Percentiles rank a stretch among this genome's conserved stretches.
These are phyloP conservation scores for Callithrix jacchus DNA, from an alignment of 2,113 vertebrate species.

Conservation along the genomic window DNA sequence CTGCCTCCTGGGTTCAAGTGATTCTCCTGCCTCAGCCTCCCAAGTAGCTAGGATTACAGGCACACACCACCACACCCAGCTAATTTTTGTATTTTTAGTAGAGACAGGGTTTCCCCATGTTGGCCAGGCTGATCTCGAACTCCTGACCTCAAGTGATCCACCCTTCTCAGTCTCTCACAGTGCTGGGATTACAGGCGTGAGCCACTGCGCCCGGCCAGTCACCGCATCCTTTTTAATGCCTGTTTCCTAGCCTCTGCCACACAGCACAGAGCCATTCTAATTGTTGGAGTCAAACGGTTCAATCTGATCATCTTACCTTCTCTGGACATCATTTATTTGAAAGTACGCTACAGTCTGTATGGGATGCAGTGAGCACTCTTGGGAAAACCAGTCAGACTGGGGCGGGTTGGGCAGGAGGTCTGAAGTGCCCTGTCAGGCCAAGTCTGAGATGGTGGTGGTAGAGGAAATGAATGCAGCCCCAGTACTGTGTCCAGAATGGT, in stretches of 20 bases:
- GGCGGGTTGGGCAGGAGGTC: not conserved
- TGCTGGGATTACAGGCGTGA: too few relatives aligned
- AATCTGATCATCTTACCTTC: not conserved
- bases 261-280: not conserved
- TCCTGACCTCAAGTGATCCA: too few relatives aligned
- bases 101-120: too few relatives aligned
- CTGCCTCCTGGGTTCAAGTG: too few relatives aligned
- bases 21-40: too few relatives aligned
- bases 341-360: fast-evolving
- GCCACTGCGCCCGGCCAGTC: too few relatives aligned
- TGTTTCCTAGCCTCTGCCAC: too few relatives aligned
- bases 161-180: too few relatives aligned
- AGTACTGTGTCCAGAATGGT: not conserved
- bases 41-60: too few relatives aligned
- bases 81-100: not conserved
- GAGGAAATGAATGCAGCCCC: too few relatives aligned
- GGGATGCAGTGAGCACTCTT: fast-evolving
- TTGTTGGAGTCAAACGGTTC: not conserved
- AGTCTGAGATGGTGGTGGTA: not conserved
- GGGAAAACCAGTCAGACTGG: not conserved
- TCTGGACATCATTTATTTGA: not conserved
- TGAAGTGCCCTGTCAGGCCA: not conserved
- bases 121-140: too few relatives aligned
- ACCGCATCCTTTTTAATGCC: not conserved
- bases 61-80: too few relatives aligned